phyloP scores from a whole-genome alignment of 2,888 invertebrate genomes.

The Eristalis arbustorum region DNA sequence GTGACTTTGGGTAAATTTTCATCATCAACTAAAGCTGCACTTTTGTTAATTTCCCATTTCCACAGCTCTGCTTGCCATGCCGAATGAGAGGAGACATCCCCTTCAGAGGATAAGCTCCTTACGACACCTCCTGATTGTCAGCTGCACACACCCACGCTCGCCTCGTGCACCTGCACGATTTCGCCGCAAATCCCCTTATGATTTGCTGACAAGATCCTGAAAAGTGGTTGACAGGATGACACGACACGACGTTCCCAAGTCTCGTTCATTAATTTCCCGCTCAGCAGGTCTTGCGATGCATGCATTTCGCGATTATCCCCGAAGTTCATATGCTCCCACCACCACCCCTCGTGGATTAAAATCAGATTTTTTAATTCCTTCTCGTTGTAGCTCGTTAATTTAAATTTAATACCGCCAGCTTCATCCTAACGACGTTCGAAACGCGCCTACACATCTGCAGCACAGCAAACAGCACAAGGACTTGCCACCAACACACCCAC shows the following conservation, averaged over 20 bases:
- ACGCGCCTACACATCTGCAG: neutral
- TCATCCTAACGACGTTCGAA: constrained; percentile 31
- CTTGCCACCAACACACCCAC: neutral
- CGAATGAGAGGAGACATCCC: too few species aligned
- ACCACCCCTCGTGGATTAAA: neutral
- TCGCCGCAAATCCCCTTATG: neutral
- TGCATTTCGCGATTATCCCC: neutral
- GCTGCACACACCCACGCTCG: neutral
- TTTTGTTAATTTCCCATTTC: too few species aligned
- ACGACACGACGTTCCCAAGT: neutral
- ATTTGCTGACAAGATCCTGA: neutral
- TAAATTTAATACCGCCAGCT: constrained; percentile 46
- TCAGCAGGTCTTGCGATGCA: neutral
- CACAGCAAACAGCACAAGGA: neutral
- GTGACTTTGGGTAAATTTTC: too few species aligned
- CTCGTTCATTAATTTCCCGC: constrained; percentile 10
- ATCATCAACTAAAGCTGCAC: too few species aligned
- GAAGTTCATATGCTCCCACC: neutral
- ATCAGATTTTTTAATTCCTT: constrained; percentile 23
- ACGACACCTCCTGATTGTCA: neutral
- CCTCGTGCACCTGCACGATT: neutral
- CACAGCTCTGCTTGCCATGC: too few species aligned
- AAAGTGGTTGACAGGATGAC: neutral
- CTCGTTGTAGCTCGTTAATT: constrained; percentile 48
- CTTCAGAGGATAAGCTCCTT: neutral